Conservation (phyloP, 1,140 invertebrate genomes). For the Chlorops oryzae region DNA sequence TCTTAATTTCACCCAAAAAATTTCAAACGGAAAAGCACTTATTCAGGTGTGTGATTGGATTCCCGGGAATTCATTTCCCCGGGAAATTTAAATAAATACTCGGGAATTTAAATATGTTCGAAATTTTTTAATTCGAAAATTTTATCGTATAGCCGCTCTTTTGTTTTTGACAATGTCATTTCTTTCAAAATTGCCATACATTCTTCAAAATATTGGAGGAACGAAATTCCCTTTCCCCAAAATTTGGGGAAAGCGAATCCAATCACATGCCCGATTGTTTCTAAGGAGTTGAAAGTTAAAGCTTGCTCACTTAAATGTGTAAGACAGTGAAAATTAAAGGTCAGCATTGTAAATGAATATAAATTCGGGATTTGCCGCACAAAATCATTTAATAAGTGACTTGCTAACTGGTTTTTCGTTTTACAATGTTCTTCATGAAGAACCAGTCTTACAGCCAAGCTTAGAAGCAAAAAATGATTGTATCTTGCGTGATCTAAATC, state of each 20-base stretch:
- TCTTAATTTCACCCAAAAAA: slow-evolving; percentile 4
- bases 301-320: slow-evolving; percentile 3
- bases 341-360: background rate
- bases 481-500: slow-evolving; percentile 13
- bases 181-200: background rate
- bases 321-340: slow-evolving; percentile 6
- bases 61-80: no score
- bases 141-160: no score
- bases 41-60: slow-evolving; percentile 6
- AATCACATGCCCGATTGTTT: background rate
- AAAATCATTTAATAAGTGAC: slow-evolving; percentile 6
- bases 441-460: slow-evolving; percentile 6
- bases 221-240: background rate
- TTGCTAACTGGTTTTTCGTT: background rate
- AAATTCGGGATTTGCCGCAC: background rate
- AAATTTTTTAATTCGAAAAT: background rate
- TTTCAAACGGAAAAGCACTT: slow-evolving; percentile 11
- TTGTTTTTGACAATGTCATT: background rate
- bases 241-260: background rate
- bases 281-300: background rate
- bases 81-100: no score
- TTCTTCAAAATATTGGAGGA: background rate
- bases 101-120: background rate
- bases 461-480: slow-evolving; percentile 18
- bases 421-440: slow-evolving; percentile 7